Evolutionary conservation across 2,113 vertebrate genomes (phyloP), one percentile per base, ranked within the genome.

Genomic region (Setophaga kirtlandii): DNA sequence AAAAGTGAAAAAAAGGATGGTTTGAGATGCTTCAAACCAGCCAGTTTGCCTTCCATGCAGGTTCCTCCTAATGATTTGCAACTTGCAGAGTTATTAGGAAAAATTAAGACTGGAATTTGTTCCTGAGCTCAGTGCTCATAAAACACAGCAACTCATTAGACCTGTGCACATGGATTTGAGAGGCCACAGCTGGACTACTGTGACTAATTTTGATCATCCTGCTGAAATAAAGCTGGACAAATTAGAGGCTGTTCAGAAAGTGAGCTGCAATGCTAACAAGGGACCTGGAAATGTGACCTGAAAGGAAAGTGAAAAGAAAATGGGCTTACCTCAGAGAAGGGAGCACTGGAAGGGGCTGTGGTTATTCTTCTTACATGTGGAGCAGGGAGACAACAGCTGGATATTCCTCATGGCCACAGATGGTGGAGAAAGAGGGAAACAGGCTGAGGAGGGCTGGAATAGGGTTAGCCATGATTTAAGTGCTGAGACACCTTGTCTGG

Each of bases 81-180:
- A 42, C 81, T 89, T 25, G 17, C 56, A 87, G 46, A 80, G 33
- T 75, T 67, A 74, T 49, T 56, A 89, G 35, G 60, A 71, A 82
- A 87, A 94, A 94, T 89, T 92, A 92, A 73, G 68, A 81, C 52
- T 20, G 28, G 35, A 47, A 83, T 83, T 80, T 90, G 24, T 83
- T 68, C 16, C 39, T 46, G 33, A 75, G 25, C 3, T 0, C 11
- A 63, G 17, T 3, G 19, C 60, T 42, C 39, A 69, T 63, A 81
- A 88, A 92, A 33, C 71, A 86, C 30, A 56, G 44, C 35, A 37
- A 35, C 60, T 49, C 89, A 56, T 94, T 94, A 89, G 60, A 91
- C 56, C 63, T 86, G 59, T 67, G 76, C 69, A 23, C 83, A 49
- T n/a, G 65, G 64, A 71, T 73, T 44, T 23, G 41, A 90, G 73